Conservation (phyloP, 2,797 vertebrate genomes). For the Coranthus polyacanthus region DNA sequence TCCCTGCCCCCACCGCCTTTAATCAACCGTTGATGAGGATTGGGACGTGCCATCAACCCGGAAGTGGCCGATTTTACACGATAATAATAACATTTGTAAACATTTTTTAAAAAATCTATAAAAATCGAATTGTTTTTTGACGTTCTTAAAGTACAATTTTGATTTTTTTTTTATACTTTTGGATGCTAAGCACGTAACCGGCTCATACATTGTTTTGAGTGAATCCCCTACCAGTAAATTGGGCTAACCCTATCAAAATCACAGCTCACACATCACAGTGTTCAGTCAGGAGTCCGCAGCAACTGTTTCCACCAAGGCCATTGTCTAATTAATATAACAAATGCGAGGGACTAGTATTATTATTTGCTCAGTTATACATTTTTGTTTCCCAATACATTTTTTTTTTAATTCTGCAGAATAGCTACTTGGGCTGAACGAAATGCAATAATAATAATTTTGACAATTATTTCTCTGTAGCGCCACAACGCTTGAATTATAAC, state of each 20-base stretch:
- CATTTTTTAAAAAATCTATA: no score
- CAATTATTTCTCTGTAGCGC: no score
- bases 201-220: not conserved
- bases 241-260: conserved; percentile 59
- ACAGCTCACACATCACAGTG: conserved; percentile 26
- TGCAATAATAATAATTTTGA: no score
- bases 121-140: not conserved
- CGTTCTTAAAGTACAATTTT: not conserved
- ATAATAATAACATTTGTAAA: not conserved
- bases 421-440: no score
- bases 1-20: conserved; percentile 77
- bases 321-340: no score
- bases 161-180: not conserved
- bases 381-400: no score
- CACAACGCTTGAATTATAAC: no score
- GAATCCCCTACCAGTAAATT: conserved; percentile 60
- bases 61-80: conserved; percentile 64
- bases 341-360: no score
- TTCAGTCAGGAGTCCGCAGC: not conserved
- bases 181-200: not conserved
- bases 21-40: conserved; percentile 79
- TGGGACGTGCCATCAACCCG: conserved; percentile 74
- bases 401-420: no score
- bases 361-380: no score
- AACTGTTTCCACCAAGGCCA: not conserved